Percentiles rank a stretch among this genome's conserved stretches.
phyloP scores from a whole-genome alignment of 2,888 invertebrate genomes.

The Lamproptera curius region DNA sequence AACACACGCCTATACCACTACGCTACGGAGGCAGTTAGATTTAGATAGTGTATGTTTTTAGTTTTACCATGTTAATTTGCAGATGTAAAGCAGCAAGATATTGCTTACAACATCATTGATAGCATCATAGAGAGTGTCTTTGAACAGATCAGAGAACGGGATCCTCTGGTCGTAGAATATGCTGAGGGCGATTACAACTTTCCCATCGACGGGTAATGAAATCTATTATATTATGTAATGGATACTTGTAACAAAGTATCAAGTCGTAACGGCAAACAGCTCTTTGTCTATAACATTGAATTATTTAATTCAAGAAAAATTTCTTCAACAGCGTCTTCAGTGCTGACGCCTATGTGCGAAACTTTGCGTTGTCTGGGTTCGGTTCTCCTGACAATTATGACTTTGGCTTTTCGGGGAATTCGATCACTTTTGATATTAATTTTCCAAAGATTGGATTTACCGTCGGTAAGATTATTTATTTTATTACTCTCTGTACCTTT shows the following conservation, averaged over 20 bases:
- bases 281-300: too few relatives aligned
- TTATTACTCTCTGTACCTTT: background rate
- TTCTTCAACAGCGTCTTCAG: slow-evolving; percentile 4
- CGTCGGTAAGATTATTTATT: slow-evolving; percentile 6
- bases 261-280: too few relatives aligned
- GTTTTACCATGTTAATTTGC: too few relatives aligned
- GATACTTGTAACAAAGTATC: too few relatives aligned
- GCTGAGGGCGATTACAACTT: slow-evolving; percentile 5
- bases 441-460: background rate
- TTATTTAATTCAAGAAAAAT: too few relatives aligned
- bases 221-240: too few relatives aligned
- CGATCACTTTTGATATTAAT: background rate
- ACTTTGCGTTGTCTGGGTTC: slow-evolving; percentile 1
- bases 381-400: slow-evolving; percentile 5
- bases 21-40: too few relatives aligned
- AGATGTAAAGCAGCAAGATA: slow-evolving; percentile 4
- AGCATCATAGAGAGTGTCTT: background rate
- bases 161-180: background rate
- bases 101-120: background rate
- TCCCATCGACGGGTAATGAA: slow-evolving; percentile 1
- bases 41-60: too few relatives aligned
- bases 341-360: background rate
- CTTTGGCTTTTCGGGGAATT: background rate
- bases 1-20: too few relatives aligned
- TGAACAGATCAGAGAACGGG: background rate